Evolutionary conservation across 2,888 invertebrate genomes (phyloP).

Genomic region (Entomobrya proxima): DNA sequence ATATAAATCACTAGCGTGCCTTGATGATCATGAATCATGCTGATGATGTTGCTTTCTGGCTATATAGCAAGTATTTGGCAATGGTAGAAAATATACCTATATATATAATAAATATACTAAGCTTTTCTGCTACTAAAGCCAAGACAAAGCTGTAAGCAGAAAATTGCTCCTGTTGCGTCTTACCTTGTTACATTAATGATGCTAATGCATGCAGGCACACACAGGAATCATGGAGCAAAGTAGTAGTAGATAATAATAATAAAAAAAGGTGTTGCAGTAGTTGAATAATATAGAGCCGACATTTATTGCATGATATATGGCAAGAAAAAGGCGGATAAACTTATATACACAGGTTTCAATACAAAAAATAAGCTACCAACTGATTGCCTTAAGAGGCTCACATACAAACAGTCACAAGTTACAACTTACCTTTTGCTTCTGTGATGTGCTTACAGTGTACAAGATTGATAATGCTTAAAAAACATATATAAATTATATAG

Average conservation of each 20-base stretch:
- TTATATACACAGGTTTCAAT: neutral
- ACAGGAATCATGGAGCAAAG: neutral
- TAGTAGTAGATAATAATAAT: neutral
- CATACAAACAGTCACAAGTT: neutral
- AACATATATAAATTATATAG: neutral
- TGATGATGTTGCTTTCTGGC: neutral
- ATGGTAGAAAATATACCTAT: neutral
- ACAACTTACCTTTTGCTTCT: neutral
- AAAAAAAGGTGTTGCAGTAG: neutral
- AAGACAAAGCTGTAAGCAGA: neutral
- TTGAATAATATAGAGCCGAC: neutral
- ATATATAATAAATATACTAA: neutral
- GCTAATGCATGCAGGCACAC: neutral
- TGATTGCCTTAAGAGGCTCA: slow-evolving; percentile 26
- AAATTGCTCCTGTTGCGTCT: slow-evolving; percentile 11
- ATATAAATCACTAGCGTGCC: slow-evolving; percentile 9
- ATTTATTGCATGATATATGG: slow-evolving; percentile 12
- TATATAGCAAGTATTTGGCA: slow-evolving; percentile 3
- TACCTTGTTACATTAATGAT: slow-evolving; percentile 12
- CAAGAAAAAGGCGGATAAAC: neutral
- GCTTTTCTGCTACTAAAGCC: neutral
- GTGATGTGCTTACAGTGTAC: no score
- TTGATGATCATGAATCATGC: neutral
- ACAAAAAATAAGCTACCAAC: neutral
- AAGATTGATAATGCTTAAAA: neutral